phyloP scores from a whole-genome alignment of 2,113 vertebrate genomes.

The Micronisus gabar region DNA sequence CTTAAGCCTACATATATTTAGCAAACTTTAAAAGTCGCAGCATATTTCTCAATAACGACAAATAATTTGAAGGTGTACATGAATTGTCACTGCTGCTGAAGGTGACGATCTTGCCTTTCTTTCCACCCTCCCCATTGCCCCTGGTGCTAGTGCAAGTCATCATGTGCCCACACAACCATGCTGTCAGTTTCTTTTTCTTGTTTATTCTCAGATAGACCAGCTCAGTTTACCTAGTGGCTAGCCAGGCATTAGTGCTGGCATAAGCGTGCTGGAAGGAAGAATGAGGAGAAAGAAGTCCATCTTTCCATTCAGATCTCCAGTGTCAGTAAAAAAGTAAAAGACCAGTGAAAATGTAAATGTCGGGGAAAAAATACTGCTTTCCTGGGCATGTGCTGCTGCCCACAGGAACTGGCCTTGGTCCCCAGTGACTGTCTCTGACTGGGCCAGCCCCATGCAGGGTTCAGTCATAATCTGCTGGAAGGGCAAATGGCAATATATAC shows the following conservation, averaged over 20 bases:
- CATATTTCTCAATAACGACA: background rate
- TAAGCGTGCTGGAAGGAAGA: background rate
- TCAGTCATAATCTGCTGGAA: background rate
- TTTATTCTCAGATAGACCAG: background rate
- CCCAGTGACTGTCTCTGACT: fast-evolving
- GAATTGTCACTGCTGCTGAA: background rate
- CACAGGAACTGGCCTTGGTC: fast-evolving
- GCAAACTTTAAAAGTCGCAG: background rate
- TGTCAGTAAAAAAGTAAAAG: background rate
- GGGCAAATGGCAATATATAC: background rate
- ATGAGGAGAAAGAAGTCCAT: background rate
- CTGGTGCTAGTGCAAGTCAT: fast-evolving
- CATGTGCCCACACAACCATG: background rate
- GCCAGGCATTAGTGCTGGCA: background rate
- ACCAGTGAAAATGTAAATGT: background rate
- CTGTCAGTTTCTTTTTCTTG: background rate
- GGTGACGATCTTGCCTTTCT: background rate
- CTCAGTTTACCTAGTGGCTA: background rate
- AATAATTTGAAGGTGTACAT: background rate
- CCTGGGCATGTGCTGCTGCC: too few species aligned
- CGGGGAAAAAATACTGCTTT: fast-evolving
- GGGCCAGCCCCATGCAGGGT: background rate
- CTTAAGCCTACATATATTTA: background rate
- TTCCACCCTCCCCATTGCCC: background rate
- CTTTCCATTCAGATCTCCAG: background rate